phyloP scores from a whole-genome alignment of 2,113 vertebrate genomes.

The Loxodonta africana region DNA sequence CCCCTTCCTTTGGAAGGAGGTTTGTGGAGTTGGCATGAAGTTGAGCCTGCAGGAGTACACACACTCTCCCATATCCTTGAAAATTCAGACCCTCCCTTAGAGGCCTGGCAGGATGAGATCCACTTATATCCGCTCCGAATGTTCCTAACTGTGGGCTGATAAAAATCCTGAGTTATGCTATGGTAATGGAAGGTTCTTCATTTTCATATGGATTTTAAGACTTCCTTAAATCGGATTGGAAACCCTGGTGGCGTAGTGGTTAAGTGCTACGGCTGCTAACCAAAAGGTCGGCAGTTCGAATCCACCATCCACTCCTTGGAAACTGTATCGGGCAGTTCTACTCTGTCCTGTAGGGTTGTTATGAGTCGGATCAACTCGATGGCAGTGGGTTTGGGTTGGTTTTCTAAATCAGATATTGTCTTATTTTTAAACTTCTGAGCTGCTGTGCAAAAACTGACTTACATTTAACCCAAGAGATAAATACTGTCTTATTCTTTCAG shows the following conservation, averaged over 20 bases:
- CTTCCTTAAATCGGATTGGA: background rate
- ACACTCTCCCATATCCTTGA: background rate
- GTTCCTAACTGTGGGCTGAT: background rate
- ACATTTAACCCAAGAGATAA: background rate
- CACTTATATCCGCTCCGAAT: background rate
- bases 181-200: background rate
- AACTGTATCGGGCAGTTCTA: too few relatives aligned
- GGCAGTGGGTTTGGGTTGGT: too few relatives aligned
- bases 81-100: background rate
- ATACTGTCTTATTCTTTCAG: background rate
- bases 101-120: background rate
- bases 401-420: background rate
- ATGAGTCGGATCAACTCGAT: too few relatives aligned
- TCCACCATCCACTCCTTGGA: too few relatives aligned
- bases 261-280: too few relatives aligned
- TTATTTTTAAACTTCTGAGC: conserved; percentile 39
- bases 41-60: background rate
- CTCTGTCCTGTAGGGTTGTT: too few relatives aligned
- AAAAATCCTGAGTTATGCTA: fast-evolving
- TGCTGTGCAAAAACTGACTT: background rate
- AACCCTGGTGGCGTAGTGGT: too few relatives aligned
- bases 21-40: background rate
- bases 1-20: background rate
- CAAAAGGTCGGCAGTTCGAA: too few relatives aligned
- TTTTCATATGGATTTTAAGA: background rate